Evolutionary conservation across 2,888 invertebrate species (phyloP), one percentile per base, ranked within the genome.

Genomic region (Acanthosepion pharaonis): DNA sequence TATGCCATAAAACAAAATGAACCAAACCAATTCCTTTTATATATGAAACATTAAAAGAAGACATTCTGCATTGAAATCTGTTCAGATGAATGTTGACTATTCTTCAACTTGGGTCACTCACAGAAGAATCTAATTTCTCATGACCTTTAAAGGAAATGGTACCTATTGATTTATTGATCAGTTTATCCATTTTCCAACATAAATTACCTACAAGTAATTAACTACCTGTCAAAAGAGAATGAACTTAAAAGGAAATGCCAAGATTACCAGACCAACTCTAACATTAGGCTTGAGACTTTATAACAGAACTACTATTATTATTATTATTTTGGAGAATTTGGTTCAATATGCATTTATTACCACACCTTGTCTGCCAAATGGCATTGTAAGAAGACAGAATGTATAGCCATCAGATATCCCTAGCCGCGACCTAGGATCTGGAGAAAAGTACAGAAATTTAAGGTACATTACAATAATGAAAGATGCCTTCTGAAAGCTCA

Each of bases 191-290:
- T n/a, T 78, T 78, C 78, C 78, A 42, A 78, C 78, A 78, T 78
- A 78, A 78, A 78, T 78, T 78, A 78, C 78, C 78, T 78, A 78
- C 33, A n/a, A 78, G 78, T 78, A 78, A 78, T 78, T 78, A 78
- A 78, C 78, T 59, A 59, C 59, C 59, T 78, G 78, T 78, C 78
- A 78, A 78, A 78, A 59, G 55, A 4, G 55, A 55, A 55, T 55
- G 18, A 55, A 78, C 78, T 78, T 33, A 2, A 78, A 78, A 78
- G 15, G n/a, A 9, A 78, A 78, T 78, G 15, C n/a, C 78, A 8
- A 23, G n/a, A 78, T 78, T 78, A 78, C 33, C 78, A 78, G 33
- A 78, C 4, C 18, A 15, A 33, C 18, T 78, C n/a, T 9, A 78
- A 33, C 11, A n/a, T 78, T 33, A 78, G n/a, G 78, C 78, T 78